These are phyloP conservation scores for Dysmachus trigonus DNA, from an alignment of 2,888 invertebrate genomes.

Conservation along the genomic window DNA sequence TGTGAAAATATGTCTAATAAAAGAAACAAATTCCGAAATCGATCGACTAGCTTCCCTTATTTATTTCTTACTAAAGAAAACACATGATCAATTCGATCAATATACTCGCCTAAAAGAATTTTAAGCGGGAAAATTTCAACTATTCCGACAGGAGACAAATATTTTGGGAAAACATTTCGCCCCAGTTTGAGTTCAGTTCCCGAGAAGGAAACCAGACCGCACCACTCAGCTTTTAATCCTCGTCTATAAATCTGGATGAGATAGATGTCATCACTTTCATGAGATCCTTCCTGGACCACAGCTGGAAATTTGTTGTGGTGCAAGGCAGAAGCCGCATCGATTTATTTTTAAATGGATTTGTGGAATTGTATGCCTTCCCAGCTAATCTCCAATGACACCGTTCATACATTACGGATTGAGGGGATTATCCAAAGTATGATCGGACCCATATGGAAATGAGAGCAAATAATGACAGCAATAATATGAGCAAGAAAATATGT, in stretches of 20 bases:
- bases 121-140: constrained; percentile 26
- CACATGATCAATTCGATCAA: not conserved
- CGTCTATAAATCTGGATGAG: constrained; percentile 9
- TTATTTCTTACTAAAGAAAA: not conserved
- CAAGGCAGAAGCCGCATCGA: constrained; percentile 37
- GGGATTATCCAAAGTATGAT: constrained; percentile 23
- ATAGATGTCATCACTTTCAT: not conserved
- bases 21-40: not conserved
- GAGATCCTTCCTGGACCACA: not conserved
- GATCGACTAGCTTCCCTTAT: not conserved
- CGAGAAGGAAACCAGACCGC: constrained; percentile 7
- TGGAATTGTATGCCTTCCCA: constrained; percentile 10
- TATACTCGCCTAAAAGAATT: not conserved
- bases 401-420: constrained; percentile 49
- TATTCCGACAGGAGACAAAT: constrained; percentile 44
- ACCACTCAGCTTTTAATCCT: constrained; percentile 26
- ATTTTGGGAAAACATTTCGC: constrained; percentile 48
- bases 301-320: constrained; percentile 44
- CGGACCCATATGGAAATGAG: constrained; percentile 39
- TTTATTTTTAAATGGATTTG: constrained; percentile 49
- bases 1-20: not conserved
- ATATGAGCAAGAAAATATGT: not conserved
- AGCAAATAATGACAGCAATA: not conserved
- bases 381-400: constrained; percentile 48
- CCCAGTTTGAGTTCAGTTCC: not conserved